These are phyloP conservation scores for Montipora capitata DNA, from an alignment of 92 coral and sea anemone genomes.

Conservation along the genomic window DNA sequence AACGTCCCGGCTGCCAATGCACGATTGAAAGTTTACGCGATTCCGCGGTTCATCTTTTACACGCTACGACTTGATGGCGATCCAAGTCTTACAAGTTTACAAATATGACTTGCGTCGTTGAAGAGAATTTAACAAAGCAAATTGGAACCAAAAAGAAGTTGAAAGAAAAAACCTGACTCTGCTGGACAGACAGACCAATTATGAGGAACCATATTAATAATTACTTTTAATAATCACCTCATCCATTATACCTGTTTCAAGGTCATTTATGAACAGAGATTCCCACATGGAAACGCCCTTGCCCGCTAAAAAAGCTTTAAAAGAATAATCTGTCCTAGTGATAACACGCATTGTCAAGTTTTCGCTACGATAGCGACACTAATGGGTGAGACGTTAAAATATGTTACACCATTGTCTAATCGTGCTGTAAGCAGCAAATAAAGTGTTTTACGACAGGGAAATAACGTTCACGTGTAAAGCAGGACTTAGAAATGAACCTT, in stretches of 20 bases:
- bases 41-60: no score
- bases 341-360: not conserved
- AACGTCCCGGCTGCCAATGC: no score
- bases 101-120: no score
- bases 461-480: no score
- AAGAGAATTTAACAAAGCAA: no score
- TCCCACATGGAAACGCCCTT: constrained; percentile 34
- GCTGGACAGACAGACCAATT: no score
- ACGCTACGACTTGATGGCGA: no score
- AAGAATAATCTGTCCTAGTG: not conserved
- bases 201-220: not conserved
- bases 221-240: not conserved
- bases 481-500: no score
- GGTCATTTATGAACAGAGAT: not conserved
- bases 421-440: not conserved
- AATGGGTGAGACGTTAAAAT: not conserved
- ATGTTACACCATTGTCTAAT: not conserved
- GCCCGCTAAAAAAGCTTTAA: not conserved
- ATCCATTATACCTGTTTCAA: not conserved
- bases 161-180: no score
- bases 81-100: no score
- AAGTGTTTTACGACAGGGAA: not conserved
- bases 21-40: no score
- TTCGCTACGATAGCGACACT: not conserved
- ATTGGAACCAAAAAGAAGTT: no score